A percentile compares a stretch with the other conserved stretches of the same genome.
These are phyloP conservation scores for Tortricodes alternella DNA, from an alignment of 2,888 invertebrate species.

Conservation along the genomic window DNA sequence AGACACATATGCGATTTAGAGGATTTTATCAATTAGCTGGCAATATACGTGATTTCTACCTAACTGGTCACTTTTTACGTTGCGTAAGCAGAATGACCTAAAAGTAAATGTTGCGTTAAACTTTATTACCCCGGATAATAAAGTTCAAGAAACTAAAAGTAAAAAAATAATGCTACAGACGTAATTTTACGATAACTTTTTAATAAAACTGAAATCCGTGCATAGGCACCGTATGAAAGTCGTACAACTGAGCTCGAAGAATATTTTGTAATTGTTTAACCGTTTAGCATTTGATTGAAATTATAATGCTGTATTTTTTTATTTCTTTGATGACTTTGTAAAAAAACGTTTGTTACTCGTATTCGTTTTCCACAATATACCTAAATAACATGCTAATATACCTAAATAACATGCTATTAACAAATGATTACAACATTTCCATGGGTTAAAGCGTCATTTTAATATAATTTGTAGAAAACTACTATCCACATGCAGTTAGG, in stretches of 20 bases:
- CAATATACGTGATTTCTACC: neutral
- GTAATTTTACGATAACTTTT: neutral
- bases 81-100: neutral
- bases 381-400: constrained; percentile 46
- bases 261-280: too few relatives aligned
- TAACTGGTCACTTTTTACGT: neutral
- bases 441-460: constrained; percentile 46
- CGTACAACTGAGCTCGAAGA: too few relatives aligned
- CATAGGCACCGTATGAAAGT: too few relatives aligned
- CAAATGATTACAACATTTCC: constrained; percentile 44
- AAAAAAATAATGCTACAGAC: neutral
- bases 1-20: too few relatives aligned
- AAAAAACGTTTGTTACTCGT: too few relatives aligned
- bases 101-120: constrained; percentile 11
- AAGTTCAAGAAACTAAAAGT: neutral
- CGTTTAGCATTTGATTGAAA: too few relatives aligned
- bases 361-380: neutral
- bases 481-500: too few relatives aligned
- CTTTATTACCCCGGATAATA: constrained; percentile 4
- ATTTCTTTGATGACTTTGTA: too few relatives aligned
- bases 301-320: too few relatives aligned
- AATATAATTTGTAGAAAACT: too few relatives aligned
- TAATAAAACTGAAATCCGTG: neutral
- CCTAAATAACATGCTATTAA: constrained; percentile 47
- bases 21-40: too few relatives aligned